These are phyloP conservation scores for Erebia palarica DNA, from an alignment of 2,888 invertebrate species.

Conservation along the genomic window DNA sequence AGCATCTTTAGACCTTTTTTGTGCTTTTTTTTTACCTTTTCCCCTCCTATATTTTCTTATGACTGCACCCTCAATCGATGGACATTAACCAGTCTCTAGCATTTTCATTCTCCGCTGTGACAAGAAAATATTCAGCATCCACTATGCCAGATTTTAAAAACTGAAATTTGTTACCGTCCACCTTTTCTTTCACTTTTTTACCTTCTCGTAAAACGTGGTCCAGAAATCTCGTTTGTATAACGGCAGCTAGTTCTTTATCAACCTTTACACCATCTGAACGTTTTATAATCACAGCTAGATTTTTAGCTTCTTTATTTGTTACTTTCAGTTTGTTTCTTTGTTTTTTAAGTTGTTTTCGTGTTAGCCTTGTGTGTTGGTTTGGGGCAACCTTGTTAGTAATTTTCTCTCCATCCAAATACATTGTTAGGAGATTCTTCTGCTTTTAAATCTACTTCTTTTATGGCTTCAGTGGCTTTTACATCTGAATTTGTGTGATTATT, in stretches of 20 bases:
- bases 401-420: not conserved
- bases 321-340: not conserved
- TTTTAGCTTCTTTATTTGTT: conserved; percentile 7
- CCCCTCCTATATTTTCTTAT: not conserved
- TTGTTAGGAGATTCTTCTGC: not conserved
- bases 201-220: not conserved
- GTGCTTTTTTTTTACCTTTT: not conserved
- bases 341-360: not conserved
- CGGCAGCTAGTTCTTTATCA: not conserved
- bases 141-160: conserved; percentile 3
- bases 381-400: not conserved
- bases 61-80: not conserved
- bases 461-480: not conserved
- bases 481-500: not conserved
- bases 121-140: conserved; percentile 2
- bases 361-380: not conserved
- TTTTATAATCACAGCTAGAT: conserved; percentile 3
- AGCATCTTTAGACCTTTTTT: not conserved
- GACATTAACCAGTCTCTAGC: conserved; percentile 8
- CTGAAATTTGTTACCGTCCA: not conserved
- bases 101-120: conserved; percentile 3
- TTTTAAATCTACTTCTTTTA: not conserved
- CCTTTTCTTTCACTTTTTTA: not conserved
- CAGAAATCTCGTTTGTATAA: not conserved
- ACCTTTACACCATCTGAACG: not conserved